Conservation (phyloP, 2,888 invertebrate species). For the Minunthozetes semirufus region DNA sequence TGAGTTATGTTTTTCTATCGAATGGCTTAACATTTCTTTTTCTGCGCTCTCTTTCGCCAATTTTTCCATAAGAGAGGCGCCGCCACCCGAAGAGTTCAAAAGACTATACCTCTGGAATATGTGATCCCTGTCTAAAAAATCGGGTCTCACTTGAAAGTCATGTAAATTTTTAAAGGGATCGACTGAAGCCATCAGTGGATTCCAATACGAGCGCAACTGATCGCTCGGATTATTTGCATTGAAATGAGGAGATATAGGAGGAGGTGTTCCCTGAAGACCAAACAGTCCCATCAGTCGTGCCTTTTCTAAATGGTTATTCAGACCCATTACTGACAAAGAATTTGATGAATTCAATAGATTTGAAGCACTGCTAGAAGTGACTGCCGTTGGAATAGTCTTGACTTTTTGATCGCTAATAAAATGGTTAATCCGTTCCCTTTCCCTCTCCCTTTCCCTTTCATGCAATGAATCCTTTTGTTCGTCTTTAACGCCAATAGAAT, state of each 20-base stretch:
- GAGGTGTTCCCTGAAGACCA: constrained; percentile 28
- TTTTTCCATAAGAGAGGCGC: constrained; percentile 35
- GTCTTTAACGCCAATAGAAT: constrained; percentile 38
- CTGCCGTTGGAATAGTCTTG: constrained; percentile 32
- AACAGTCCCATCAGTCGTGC: constrained; percentile 37
- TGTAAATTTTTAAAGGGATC: constrained; percentile 36
- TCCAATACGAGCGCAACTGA: constrained; percentile 17
- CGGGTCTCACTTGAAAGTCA: constrained; percentile 34
- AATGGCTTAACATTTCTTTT: constrained; percentile 5
- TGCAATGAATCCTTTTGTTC: constrained; percentile 38
- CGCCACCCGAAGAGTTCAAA: constrained; percentile 37
- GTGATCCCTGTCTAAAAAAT: constrained; percentile 34
- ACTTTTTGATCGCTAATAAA: neutral
- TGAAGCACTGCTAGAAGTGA: constrained; percentile 7
- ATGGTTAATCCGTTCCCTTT: neutral
- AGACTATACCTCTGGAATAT: constrained; percentile 35
- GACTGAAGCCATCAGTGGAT: neutral
- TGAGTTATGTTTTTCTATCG: constrained; percentile 2
- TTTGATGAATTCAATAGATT: neutral
- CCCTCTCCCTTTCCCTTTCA: constrained; percentile 18
- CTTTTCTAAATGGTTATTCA: constrained; percentile 34
- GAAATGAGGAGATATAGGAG: constrained; percentile 34
- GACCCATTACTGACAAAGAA: constrained; percentile 15
- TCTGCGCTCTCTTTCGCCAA: constrained; percentile 34
- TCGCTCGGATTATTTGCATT: neutral